Percentiles rank a stretch among this genome's conserved stretches.
Evolutionary conservation across 2,888 invertebrate species (phyloP).

Genomic region (Epicampocera succincta): DNA sequence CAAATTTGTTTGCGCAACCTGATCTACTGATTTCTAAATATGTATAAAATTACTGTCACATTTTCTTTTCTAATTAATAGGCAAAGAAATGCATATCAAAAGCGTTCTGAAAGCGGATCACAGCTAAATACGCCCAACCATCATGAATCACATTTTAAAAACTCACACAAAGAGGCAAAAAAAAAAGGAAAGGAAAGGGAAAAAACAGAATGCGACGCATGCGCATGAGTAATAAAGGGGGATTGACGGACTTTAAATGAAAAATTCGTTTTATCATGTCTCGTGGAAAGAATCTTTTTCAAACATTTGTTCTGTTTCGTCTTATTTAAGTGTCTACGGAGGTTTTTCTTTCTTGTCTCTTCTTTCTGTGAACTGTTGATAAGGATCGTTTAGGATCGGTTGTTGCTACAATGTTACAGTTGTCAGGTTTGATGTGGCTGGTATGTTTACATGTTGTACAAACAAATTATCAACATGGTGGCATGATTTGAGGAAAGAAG

Average conservation of each 20-base stretch:
- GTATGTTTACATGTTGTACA: conserved; percentile 46
- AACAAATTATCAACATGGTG: conserved; percentile 29
- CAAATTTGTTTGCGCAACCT: conserved; percentile 1
- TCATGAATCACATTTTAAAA: conserved; percentile 49
- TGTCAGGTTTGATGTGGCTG: conserved; percentile 52
- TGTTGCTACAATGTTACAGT: conserved; percentile 34
- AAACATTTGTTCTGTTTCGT: conserved; percentile 17
- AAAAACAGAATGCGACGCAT: conserved; percentile 51
- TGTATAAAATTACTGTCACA: not conserved
- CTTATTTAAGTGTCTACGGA: not conserved
- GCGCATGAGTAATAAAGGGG: conserved; percentile 61
- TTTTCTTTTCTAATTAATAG: conserved; percentile 41
- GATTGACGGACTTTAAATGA: conserved; percentile 39
- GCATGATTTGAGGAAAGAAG: conserved; percentile 16
- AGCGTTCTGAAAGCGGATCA: conserved; percentile 18
- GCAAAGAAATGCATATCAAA: conserved; percentile 47
- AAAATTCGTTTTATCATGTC: conserved; percentile 40
- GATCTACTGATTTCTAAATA: not conserved
- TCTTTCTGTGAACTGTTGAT: conserved; percentile 45
- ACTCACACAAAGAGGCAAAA: not conserved
- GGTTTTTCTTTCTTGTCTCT: conserved; percentile 2
- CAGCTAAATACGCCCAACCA: conserved; percentile 23
- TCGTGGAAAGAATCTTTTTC: conserved; percentile 24
- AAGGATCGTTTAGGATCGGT: conserved; percentile 64
- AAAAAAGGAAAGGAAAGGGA: too few species aligned